phyloP scores from a whole-genome alignment of 2,113 vertebrate species.

The Pampusana beccarii region DNA sequence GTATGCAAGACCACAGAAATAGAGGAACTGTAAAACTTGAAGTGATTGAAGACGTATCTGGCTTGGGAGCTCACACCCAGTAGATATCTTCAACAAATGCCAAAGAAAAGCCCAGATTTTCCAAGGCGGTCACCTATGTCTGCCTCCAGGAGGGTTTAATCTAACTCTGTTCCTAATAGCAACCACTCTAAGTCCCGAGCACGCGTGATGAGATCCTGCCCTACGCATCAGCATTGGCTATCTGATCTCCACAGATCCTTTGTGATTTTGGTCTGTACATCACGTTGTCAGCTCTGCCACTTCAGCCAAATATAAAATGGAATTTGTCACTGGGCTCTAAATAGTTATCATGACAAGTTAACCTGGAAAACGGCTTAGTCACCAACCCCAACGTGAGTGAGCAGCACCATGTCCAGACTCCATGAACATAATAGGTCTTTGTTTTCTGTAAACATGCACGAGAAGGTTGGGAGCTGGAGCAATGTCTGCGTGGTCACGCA shows the following conservation, averaged over 20 bases:
- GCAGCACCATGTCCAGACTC: accelerated
- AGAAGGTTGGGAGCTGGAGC: not conserved
- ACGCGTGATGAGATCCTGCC: not conserved
- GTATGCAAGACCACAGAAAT: not conserved
- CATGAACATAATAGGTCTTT: not conserved
- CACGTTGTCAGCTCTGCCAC: not conserved
- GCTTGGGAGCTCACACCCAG: not conserved
- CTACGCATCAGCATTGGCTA: accelerated
- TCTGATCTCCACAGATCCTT: not conserved
- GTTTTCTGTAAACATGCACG: not conserved
- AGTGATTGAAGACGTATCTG: accelerated
- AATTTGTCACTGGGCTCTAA: accelerated
- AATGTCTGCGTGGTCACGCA: accelerated
- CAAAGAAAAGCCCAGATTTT: not conserved
- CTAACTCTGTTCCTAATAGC: not conserved
- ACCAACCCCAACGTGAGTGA: accelerated
- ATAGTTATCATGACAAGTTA: not conserved
- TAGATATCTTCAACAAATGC: not conserved
- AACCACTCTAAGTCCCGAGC: not conserved
- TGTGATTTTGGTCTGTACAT: not conserved
- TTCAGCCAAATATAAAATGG: accelerated
- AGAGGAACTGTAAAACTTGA: not conserved
- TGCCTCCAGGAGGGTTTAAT: not conserved
- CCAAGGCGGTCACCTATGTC: not conserved
- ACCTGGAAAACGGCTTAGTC: not conserved